Conservation (phyloP, 1,140 invertebrate species). For the Drosophila grimshawi region DNA sequence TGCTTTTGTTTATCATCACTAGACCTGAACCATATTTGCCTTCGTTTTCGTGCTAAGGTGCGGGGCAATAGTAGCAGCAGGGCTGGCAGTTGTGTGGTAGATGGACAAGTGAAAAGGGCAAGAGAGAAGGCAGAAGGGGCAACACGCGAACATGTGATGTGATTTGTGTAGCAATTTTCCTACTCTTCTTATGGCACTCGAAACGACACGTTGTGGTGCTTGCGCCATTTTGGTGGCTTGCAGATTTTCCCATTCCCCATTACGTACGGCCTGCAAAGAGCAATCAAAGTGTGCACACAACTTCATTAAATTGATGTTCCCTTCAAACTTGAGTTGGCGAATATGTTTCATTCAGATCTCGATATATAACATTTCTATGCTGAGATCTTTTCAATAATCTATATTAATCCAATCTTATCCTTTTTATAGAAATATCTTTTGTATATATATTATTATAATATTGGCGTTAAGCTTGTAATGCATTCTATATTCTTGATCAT, state of each 20-base stretch:
- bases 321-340: too few relatives aligned
- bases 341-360: too few relatives aligned
- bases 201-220: slow-evolving; percentile 4
- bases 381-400: too few relatives aligned
- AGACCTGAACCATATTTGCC: slow-evolving; percentile 15
- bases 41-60: slow-evolving; percentile 15
- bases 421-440: too few relatives aligned
- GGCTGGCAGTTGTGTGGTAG: too few relatives aligned
- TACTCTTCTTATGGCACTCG: slow-evolving; percentile 18
- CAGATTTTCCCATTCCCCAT: too few relatives aligned
- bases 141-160: slow-evolving; percentile 39
- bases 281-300: slow-evolving; percentile 16
- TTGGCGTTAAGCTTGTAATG: too few relatives aligned
- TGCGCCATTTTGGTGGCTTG: not conserved
- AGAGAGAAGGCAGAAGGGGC: not conserved
- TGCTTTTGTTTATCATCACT: slow-evolving; percentile 45
- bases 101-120: not conserved
- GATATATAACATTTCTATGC: too few relatives aligned
- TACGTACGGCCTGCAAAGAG: not conserved
- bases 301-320: not conserved
- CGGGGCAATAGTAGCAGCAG: not conserved
- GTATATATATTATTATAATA: too few relatives aligned
- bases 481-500: too few relatives aligned
- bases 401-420: too few relatives aligned
- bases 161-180: slow-evolving; percentile 64